Base-by-base conservation (phyloP, 2,797 vertebrate species). In the Myotis planiceps region DNA sequence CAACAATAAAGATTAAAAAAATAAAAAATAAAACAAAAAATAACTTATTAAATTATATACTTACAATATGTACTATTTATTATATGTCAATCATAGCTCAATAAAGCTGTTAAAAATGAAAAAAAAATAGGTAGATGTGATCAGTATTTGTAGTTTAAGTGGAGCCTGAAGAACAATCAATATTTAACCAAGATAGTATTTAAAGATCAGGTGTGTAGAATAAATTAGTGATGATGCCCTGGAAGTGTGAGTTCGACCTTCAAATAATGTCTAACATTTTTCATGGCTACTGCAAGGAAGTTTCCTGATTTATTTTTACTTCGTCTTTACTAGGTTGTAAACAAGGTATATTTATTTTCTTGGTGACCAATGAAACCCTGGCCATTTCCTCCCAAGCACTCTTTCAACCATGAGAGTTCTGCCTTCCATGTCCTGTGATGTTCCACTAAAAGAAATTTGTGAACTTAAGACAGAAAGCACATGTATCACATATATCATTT, bases 21-120 rank as follows among this genome's bases (percentile, higher is more conserved):
- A 27, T n/a, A 6, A 60, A 60, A 60, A 60, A 10, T 27, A 23
- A 60, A 60, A 29, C 58, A 29, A 29, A 60, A 60, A 60, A 60
- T 60, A 84, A 71, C 3, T 14, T 58, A 86, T 27, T 69, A 88
- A 86, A 68, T 21, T 34, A 10, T 21, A 37, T 5, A 55, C 34
- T 94, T 72, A 42, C 89, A 92, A 51, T 72, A 74, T 68, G 37
- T 63, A 32, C 16, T 49, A 14, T 23, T 42, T 80, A 34, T 76
- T 72, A 12, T 6, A 53, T 86, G 3, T 58, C 51, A 75, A 18
- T 79, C 18, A 39, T 37, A 74, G 19, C 5, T 80, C 63, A 82
- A 60, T 86, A 94, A 92, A 94, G 53, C 58, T 83, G 47, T 83
- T 95, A 78, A 85, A 95, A 88, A 65, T 47, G 19, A 74, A 39